Evolutionary conservation across 2,888 invertebrate species (phyloP), one percentile per base, ranked within the genome.

Genomic region (Deilephila porcellus): DNA sequence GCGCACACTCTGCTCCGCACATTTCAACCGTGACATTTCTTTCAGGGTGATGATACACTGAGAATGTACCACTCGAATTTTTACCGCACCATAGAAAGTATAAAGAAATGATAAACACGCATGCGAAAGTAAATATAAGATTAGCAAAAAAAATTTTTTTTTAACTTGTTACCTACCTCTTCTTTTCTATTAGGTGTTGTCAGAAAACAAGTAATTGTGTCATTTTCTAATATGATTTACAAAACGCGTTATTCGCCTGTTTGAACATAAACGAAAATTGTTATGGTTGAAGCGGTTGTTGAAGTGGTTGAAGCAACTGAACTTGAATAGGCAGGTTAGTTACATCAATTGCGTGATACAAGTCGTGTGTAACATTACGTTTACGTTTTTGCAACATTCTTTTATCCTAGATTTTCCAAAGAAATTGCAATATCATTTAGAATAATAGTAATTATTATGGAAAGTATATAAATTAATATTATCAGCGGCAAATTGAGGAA

Each of bases 21-120:
- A 90, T 87, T 87, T 90, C 93, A 87, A 93, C 88, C 94, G 93
- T 92, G 87, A 93, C 92, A 88, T 86, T 86, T 88, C 86, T 88
- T 86, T 88, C 86, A 91, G 92, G 90, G 92, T 84, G 82, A 80
- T 86, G 88, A 45, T 85, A 81, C 85, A 80, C 85, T 52, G 19
- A 81, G 81, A 83, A 84, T 86, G 88, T 88, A 84, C 17, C n/a
- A 34, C 7, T 37, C n/a, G 32, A 19, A 4, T 11, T 63, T 34
- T 29, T 29, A 14, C 45, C 14, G 11, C 45, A 14, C 45, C 45
- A 14, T 45, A 45, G 45, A 45, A 45, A 45, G 45, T 45, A 45
- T 45, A 14, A 1, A 45, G 45, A 45, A 19, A 19, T 29, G 6
- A n/a, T 29, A 19, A 29, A 45, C 3, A 1, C 11, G 45, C 45